Conservation (phyloP, 2,888 invertebrate species). For the Scrobipalpa atriplicella region DNA sequence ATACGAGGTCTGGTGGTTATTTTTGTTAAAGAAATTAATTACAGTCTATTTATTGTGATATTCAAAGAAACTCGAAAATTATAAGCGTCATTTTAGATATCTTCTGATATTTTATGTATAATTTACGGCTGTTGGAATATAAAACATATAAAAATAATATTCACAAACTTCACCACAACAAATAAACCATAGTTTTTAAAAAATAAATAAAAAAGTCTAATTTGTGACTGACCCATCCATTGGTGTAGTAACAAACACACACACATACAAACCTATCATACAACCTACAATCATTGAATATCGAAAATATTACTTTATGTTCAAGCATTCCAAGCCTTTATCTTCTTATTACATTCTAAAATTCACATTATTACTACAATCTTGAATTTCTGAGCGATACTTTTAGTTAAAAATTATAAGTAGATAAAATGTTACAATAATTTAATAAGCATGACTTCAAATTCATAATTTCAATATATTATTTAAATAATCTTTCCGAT, state of each 20-base stretch:
- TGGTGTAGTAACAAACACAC: conserved; percentile 11
- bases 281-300: conserved; percentile 36
- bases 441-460: conserved; percentile 17
- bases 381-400: conserved; percentile 26
- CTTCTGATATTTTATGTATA: no score
- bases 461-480: background rate
- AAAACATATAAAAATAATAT: no score
- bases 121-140: no score
- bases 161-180: background rate
- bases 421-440: conserved; percentile 23
- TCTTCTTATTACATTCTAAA: conserved; percentile 23
- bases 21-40: conserved; percentile 4
- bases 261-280: conserved; percentile 29
- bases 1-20: conserved; percentile 40
- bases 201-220: conserved; percentile 34
- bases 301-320: conserved; percentile 35
- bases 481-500: conserved; percentile 31
- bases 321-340: conserved; percentile 40
- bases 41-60: background rate
- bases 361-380: conserved; percentile 22
- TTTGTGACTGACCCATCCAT: conserved; percentile 29
- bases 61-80: no score
- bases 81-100: no score
- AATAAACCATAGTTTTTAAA: conserved; percentile 7
- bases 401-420: conserved; percentile 20